Base-by-base conservation (phyloP, 2,888 invertebrate genomes). In the Patella ulyssiponensis region DNA sequence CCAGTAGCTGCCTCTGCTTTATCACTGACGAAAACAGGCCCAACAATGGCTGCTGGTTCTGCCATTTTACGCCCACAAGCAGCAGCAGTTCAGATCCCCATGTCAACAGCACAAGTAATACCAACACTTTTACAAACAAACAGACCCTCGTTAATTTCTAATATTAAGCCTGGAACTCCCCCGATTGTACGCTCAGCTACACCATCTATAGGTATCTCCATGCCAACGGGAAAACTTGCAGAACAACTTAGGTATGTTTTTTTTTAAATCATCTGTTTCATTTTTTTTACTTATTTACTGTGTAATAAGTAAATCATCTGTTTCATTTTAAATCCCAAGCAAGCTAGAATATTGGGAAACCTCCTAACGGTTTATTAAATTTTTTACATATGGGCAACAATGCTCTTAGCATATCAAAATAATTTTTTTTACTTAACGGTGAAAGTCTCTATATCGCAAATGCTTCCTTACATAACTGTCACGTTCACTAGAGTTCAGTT, bases 131-230 rank as follows among this genome's bases (percentile, higher is more conserved):
- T 77, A 14, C 76, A 80, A 14, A 78, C 80, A 54, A 75, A 83
- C 11, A 79, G 81, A 44, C 81, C 80, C 11, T 75, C 85, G 53
- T 81, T 85, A n/a, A 81, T 84, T 20, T 81, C 84, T n/a, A 78
- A 80, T 20, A 80, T 85, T 20, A 79, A 83, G 33, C 81, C 85
- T 12, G 82, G 76, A 11, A 85, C 85, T 12, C 86, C 86, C 12
- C 82, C 87, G 74, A 73, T 81, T 27, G 74, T 80, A n/a, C 78
- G 84, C 23, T 79, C 86, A 2, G 78, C 82, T 1, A 84, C 86
- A 5, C 85, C 85, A 15, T 86, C 81, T 20, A 81, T 87, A 27
- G 77, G 69, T 64, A 76, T 76, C 17, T 69, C 76, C 53, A 69
- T 51, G 17, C 73, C 73, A 15, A 78, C 75, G 11, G 69, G 69